These are phyloP conservation scores for Indicator indicator DNA, from an alignment of 2,113 vertebrate species.

Conservation along the genomic window DNA sequence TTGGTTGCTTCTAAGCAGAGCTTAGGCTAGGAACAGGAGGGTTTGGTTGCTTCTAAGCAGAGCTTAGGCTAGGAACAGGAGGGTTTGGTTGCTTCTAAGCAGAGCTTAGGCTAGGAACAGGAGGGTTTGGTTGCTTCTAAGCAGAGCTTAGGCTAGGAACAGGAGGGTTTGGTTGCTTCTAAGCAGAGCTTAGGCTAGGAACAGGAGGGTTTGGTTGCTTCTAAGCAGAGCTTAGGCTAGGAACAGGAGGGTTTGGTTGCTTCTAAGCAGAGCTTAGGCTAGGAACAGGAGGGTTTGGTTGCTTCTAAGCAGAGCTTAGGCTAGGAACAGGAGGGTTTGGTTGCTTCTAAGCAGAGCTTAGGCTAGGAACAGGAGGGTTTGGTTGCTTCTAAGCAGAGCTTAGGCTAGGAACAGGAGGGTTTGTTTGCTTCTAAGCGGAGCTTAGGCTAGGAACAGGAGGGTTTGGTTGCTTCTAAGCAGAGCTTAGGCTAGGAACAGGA, in stretches of 20 bases:
- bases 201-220: background rate
- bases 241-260: background rate
- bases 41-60: background rate
- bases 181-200: background rate
- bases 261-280: background rate
- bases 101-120: background rate
- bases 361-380: background rate
- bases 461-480: background rate
- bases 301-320: background rate
- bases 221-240: no score
- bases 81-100: background rate
- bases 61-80: background rate
- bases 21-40: accelerated
- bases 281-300: background rate
- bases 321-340: background rate
- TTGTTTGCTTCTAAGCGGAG: background rate
- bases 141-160: background rate
- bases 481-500: background rate
- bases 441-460: accelerated
- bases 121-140: background rate
- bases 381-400: background rate
- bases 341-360: no score
- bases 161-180: background rate
- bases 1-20: background rate
- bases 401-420: accelerated